These are phyloP conservation scores for Potamarius usumacintae DNA, from an alignment of 2,113 vertebrate genomes.

Conservation along the genomic window DNA sequence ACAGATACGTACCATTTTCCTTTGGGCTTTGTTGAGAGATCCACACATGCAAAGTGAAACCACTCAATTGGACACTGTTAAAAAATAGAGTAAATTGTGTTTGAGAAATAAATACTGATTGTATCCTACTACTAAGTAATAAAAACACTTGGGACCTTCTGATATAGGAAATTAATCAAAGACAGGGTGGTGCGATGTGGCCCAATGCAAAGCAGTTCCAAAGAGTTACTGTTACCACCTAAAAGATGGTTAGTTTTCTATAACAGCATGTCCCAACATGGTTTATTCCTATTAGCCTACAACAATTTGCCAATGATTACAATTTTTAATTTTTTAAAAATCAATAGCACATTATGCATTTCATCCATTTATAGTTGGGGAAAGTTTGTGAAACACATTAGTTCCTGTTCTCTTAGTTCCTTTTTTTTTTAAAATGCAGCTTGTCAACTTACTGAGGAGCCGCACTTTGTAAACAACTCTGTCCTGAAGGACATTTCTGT, in stretches of 20 bases:
- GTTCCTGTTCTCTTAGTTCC: background rate
- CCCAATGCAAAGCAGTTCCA: background rate
- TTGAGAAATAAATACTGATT: background rate
- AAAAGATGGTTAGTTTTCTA: background rate
- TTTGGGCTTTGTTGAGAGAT: slow-evolving; percentile 98
- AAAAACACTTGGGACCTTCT: background rate
- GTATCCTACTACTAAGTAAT: background rate
- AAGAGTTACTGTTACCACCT: background rate
- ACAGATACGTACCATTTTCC: slow-evolving; percentile 89
- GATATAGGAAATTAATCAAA: background rate
- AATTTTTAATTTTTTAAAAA: background rate
- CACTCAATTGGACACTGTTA: slow-evolving; percentile 95
- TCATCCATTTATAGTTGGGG: background rate
- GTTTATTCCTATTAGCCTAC: background rate
- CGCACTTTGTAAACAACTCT: background rate
- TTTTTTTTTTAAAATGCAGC: background rate
- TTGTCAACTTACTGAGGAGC: background rate
- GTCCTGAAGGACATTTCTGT: background rate
- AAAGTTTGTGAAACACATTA: background rate
- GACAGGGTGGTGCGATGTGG: background rate
- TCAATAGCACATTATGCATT: background rate
- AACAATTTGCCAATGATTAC: background rate
- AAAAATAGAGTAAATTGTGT: slow-evolving; percentile 19
- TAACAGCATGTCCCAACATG: background rate
- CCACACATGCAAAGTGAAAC: slow-evolving; percentile 98